Evolutionary conservation across 2,113 vertebrate genomes (phyloP).

Genomic region (Lathamus discolor): DNA sequence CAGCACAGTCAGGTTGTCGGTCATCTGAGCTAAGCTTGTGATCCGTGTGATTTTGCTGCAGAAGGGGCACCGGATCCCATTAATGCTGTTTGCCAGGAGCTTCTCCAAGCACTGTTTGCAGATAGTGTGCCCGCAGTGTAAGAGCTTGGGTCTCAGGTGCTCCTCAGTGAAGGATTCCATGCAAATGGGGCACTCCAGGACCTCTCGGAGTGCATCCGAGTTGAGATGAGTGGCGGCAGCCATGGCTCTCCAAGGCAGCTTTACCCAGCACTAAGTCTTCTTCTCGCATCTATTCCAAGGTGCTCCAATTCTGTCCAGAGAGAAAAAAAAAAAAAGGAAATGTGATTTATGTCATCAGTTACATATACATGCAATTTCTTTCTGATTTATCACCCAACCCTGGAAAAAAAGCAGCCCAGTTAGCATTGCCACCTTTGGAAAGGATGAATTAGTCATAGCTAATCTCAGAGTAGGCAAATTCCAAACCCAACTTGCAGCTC

Average conservation of each 20-base stretch:
- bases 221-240: conserved; percentile 84
- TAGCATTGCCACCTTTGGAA: neutral
- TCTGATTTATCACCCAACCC: conserved; percentile 38
- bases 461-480: conserved; percentile 56
- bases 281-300: conserved; percentile 42
- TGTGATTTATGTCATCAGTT: conserved; percentile 44
- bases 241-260: conserved; percentile 69
- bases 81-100: conserved; percentile 92
- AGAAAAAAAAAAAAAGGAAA: conserved; percentile 18
- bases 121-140: conserved; percentile 95
- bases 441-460: conserved; percentile 45
- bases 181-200: conserved; percentile 96
- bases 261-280: neutral
- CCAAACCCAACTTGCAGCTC: conserved; percentile 22
- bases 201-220: conserved; percentile 89
- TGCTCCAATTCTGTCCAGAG: conserved; percentile 37
- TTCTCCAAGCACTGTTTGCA: conserved; percentile 95
- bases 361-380: conserved; percentile 18
- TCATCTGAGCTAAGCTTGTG: conserved; percentile 88
- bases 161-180: conserved; percentile 94
- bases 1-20: conserved; percentile 93
- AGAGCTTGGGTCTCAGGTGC: conserved; percentile 90
- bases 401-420: conserved; percentile 2
- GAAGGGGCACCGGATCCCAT: conserved; percentile 95
- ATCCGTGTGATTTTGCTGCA: conserved; percentile 95